These are phyloP conservation scores for Dasyurus viverrinus DNA, from an alignment of 2,113 vertebrate genomes.

Conservation along the genomic window DNA sequence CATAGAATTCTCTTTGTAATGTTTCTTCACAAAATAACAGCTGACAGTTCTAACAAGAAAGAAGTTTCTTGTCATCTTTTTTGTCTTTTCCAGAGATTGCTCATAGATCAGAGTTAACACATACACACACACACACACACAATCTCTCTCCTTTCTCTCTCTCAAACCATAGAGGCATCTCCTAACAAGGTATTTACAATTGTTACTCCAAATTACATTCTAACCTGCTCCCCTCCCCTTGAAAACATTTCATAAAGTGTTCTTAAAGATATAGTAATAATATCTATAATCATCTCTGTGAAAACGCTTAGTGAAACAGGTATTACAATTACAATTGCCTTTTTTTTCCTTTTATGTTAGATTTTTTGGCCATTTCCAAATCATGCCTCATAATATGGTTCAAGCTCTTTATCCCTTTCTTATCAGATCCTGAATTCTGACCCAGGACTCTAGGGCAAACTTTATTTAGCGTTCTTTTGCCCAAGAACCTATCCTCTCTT, in stretches of 20 bases:
- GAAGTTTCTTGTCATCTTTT: not conserved
- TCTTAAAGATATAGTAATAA: not conserved
- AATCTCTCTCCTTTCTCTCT: too few relatives aligned
- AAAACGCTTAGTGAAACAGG: not conserved
- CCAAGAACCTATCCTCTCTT: not conserved
- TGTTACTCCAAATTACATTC: not conserved
- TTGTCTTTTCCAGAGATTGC: not conserved
- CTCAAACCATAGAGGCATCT: not conserved
- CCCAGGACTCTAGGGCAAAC: rapidly evolving
- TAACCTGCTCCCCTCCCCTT: not conserved
- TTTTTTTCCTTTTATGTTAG: not conserved
- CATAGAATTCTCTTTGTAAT: not conserved
- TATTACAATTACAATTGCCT: not conserved
- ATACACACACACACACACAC: too few relatives aligned
- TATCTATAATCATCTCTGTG: not conserved
- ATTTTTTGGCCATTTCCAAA: not conserved
- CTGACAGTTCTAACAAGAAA: not conserved
- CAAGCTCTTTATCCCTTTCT: not conserved
- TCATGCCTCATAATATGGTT: not conserved
- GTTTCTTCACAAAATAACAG: not conserved
- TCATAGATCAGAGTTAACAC: not conserved
- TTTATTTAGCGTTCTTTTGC: not conserved
- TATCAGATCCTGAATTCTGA: not conserved
- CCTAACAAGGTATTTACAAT: not conserved
- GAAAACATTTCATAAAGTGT: not conserved